phyloP scores from a whole-genome alignment of 2,113 vertebrate species.

The Pelvicachromis taeniatus region DNA sequence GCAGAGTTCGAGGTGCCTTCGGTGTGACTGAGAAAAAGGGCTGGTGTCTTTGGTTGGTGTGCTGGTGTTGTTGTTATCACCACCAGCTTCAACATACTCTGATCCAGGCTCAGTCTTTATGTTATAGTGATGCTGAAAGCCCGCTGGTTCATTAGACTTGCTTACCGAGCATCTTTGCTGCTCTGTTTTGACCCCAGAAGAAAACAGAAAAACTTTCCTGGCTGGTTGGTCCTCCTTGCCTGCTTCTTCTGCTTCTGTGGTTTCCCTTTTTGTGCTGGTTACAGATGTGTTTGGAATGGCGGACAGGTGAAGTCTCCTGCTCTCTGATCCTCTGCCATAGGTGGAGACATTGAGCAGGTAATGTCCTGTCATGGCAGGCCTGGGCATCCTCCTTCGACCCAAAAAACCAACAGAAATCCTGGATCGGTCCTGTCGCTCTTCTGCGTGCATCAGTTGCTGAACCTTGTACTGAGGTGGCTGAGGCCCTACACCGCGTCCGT shows the following conservation, averaged over 20 bases:
- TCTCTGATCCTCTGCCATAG: slow-evolving; percentile 89
- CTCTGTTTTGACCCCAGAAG: slow-evolving; percentile 49
- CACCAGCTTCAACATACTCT: slow-evolving; percentile 40
- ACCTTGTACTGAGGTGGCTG: slow-evolving; percentile 71
- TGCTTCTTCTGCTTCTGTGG: slow-evolving; percentile 51
- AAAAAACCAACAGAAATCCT: slow-evolving; percentile 81
- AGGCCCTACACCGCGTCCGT: slow-evolving; percentile 16
- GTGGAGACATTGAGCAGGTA: slow-evolving; percentile 97
- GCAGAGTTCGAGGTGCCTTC: slow-evolving; percentile 71
- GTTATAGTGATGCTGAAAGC: slow-evolving; percentile 14
- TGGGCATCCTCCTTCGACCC: slow-evolving; percentile 80
- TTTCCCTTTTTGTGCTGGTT: slow-evolving; percentile 64
- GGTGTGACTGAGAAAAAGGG: slow-evolving; percentile 74
- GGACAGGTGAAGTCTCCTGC: slow-evolving; percentile 73
- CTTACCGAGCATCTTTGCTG: slow-evolving; percentile 62
- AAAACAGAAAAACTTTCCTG: slow-evolving; percentile 27
- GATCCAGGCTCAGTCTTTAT: slow-evolving; percentile 68
- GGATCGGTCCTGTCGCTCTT: slow-evolving; percentile 67
- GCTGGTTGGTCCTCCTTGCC: slow-evolving; percentile 26
- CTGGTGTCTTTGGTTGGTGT: slow-evolving; percentile 78
- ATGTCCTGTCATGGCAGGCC: slow-evolving; percentile 94
- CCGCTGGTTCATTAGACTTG: neutral
- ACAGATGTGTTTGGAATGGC: slow-evolving; percentile 60
- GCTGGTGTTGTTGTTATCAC: slow-evolving; percentile 34
- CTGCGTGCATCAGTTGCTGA: slow-evolving; percentile 62